phyloP scores from a whole-genome alignment of 1,140 invertebrate species.

The Drosophila lini region DNA sequence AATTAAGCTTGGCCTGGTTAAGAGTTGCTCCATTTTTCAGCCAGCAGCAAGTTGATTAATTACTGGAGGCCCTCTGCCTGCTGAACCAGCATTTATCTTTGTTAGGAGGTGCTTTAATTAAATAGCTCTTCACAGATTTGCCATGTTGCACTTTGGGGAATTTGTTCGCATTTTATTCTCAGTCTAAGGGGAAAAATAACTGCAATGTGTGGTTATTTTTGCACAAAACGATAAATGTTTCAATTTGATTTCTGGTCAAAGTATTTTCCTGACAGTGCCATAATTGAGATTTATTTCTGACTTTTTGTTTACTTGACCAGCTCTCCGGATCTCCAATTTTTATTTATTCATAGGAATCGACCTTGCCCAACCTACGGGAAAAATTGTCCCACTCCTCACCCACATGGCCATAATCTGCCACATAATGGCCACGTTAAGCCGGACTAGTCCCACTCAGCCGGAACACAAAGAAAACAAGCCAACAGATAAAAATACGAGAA shows the following conservation, averaged over 20 bases:
- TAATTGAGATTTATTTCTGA: constrained; percentile 66
- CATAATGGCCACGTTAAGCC: constrained; percentile 45
- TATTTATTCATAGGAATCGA: constrained; percentile 36
- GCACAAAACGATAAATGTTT: constrained; percentile 21
- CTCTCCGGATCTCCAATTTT: constrained; percentile 15
- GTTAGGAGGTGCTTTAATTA: constrained; percentile 10
- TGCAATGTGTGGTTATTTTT: constrained; percentile 44
- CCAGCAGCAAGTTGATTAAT: constrained; percentile 3
- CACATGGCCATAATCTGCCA: constrained; percentile 39
- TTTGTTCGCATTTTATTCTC: constrained; percentile 15
- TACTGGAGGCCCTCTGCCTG: background rate
- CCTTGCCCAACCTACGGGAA: background rate
- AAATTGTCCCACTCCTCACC: background rate
- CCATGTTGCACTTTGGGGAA: constrained; percentile 5
- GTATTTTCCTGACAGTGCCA: constrained; percentile 18
- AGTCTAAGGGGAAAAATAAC: constrained; percentile 29
- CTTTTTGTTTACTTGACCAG: constrained; percentile 44
- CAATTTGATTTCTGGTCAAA: constrained; percentile 27
- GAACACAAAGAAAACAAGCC: constrained; percentile 25
- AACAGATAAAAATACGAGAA: constrained; percentile 12
- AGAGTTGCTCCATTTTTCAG: background rate
- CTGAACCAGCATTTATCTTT: constrained; percentile 14
- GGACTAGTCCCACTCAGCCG: constrained; percentile 37
- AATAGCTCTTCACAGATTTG: background rate
- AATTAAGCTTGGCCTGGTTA: background rate